These are phyloP conservation scores for Sphaerodactylus townsendi DNA, from an alignment of 2,113 vertebrate species.

Conservation along the genomic window DNA sequence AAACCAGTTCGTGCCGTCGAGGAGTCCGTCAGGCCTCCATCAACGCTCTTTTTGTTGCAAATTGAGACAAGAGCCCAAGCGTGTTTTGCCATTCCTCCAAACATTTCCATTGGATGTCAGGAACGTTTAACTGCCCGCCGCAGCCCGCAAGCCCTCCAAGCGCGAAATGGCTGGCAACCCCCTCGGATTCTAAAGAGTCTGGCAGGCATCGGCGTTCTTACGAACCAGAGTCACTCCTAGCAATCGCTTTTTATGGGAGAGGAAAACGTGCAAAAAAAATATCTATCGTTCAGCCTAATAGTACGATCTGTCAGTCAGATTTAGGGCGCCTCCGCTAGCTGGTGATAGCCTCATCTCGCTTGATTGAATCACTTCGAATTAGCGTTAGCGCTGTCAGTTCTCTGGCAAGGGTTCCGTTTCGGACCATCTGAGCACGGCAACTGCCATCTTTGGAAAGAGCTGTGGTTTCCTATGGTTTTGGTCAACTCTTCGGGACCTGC, in stretches of 20 bases:
- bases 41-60: not conserved
- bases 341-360: slow-evolving; percentile 43
- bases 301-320: slow-evolving; percentile 62
- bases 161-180: slow-evolving; percentile 42
- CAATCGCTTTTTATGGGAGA: slow-evolving; percentile 65
- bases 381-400: slow-evolving; percentile 55
- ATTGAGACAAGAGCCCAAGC: not conserved
- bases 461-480: slow-evolving; percentile 37
- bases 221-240: slow-evolving; percentile 58
- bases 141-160: slow-evolving; percentile 42
- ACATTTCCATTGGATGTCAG: slow-evolving; percentile 26
- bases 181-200: slow-evolving; percentile 36
- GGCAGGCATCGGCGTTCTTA: slow-evolving; percentile 28
- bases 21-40: not conserved
- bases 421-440: slow-evolving; percentile 59
- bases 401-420: slow-evolving; percentile 56
- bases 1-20: not conserved
- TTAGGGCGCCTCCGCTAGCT: slow-evolving; percentile 53
- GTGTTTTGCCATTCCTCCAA: slow-evolving; percentile 12
- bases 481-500: slow-evolving; percentile 53
- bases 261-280: slow-evolving; percentile 58
- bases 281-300: slow-evolving; percentile 58
- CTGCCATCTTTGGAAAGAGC: slow-evolving; percentile 25
- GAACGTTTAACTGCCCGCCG: slow-evolving; percentile 33
- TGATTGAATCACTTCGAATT: slow-evolving; percentile 63